Evolutionary conservation across 1,140 invertebrate species (phyloP).

Genomic region (Planococcus citri): DNA sequence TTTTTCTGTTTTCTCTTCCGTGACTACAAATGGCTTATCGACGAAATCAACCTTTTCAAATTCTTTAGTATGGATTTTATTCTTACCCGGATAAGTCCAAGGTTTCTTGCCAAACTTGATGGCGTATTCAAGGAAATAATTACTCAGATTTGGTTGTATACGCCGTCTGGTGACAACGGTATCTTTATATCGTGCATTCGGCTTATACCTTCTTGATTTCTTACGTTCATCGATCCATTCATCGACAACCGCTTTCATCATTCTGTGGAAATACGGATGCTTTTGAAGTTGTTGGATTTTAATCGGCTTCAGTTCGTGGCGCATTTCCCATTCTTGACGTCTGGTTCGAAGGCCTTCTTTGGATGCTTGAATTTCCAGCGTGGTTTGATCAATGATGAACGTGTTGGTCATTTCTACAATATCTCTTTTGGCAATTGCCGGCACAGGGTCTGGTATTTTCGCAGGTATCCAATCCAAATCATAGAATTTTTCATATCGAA

Average conservation of each 20-base stretch:
- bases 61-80: neutral
- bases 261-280: neutral
- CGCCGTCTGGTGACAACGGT: neutral
- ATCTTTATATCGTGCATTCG: neutral
- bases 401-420: neutral
- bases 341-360: neutral
- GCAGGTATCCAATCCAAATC: neutral
- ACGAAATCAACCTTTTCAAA: neutral
- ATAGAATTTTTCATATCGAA: too few relatives aligned
- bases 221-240: neutral
- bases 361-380: neutral
- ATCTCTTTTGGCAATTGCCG: neutral
- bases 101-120: neutral
- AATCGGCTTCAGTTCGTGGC: neutral
- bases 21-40: neutral
- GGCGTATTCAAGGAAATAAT: neutral
- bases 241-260: neutral
- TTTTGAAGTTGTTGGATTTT: neutral
- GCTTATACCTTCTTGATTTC: neutral
- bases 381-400: neutral
- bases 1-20: neutral
- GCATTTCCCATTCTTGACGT: neutral
- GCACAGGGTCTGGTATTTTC: neutral
- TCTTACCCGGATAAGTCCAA: neutral
- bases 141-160: neutral